phyloP scores from a whole-genome alignment of 1,140 invertebrate species.

The Bombus waltoni region DNA sequence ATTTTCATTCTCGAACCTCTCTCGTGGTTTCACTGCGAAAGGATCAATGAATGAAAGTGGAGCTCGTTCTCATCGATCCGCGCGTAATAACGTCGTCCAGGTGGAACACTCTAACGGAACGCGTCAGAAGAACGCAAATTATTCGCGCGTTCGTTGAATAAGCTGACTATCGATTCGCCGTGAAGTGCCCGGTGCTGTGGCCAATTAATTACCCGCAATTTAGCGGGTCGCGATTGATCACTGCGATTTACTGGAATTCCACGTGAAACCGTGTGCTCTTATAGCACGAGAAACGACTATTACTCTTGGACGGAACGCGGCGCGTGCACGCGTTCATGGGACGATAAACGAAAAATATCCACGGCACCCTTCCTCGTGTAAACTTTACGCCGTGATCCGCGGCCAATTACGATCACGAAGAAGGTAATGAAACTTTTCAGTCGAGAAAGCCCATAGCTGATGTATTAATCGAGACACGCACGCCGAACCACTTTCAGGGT shows the following conservation, averaged over 20 bases:
- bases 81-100: slow-evolving; percentile 4
- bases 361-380: background rate
- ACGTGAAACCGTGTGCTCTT: background rate
- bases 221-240: slow-evolving; percentile 37
- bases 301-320: slow-evolving; percentile 9
- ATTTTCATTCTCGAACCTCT: too few relatives aligned
- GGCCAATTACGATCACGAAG: slow-evolving; percentile 35
- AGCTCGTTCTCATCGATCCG: background rate
- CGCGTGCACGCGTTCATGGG: too few relatives aligned
- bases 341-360: slow-evolving; percentile 28
- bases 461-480: slow-evolving; percentile 47
- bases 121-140: slow-evolving; percentile 28
- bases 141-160: slow-evolving; percentile 9
- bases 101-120: background rate
- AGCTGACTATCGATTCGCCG: slow-evolving; percentile 15
- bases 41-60: background rate
- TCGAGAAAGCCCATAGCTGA: background rate
- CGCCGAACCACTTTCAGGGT: background rate
- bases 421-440: slow-evolving; percentile 39
- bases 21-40: background rate
- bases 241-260: slow-evolving; percentile 39
- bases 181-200: slow-evolving; percentile 7
- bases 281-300: slow-evolving; percentile 43
- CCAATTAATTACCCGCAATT: slow-evolving; percentile 53
- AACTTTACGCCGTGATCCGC: background rate